A percentile compares a stretch with the other conserved stretches of the same genome.
These are phyloP conservation scores for Peromyscus polionotus DNA, from an alignment of 2,113 vertebrate species.

Conservation along the genomic window DNA sequence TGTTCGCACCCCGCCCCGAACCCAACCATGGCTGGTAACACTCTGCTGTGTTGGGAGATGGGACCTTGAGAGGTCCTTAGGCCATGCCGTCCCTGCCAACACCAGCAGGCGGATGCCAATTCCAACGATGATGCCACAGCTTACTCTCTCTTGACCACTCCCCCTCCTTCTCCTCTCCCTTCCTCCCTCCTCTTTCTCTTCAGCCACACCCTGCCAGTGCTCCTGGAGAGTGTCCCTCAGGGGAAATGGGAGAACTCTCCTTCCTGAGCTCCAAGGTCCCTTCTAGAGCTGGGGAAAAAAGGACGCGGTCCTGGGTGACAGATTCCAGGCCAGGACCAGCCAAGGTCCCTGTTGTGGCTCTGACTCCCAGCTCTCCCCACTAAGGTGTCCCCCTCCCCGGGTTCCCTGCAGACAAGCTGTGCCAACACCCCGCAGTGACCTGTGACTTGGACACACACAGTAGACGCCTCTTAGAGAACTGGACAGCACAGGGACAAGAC, in stretches of 20 bases:
- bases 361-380: background rate
- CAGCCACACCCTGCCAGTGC: background rate
- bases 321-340: rapidly evolving
- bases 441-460: background rate
- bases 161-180: background rate
- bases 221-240: rapidly evolving
- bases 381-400: too few relatives aligned
- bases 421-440: too few relatives aligned
- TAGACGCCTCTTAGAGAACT: background rate
- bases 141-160: background rate
- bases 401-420: background rate
- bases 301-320: rapidly evolving
- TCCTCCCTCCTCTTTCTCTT: background rate
- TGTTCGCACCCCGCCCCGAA: background rate
- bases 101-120: background rate
- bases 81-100: rapidly evolving
- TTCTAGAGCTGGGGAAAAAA: rapidly evolving
- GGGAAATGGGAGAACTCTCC: background rate
- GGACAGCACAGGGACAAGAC: rapidly evolving
- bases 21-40: background rate
- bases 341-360: rapidly evolving
- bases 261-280: background rate
- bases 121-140: background rate
- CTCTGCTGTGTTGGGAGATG: background rate
- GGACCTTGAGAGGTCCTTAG: background rate